Conservation (phyloP, 2,888 invertebrate genomes). For the Melanargia galathea region DNA sequence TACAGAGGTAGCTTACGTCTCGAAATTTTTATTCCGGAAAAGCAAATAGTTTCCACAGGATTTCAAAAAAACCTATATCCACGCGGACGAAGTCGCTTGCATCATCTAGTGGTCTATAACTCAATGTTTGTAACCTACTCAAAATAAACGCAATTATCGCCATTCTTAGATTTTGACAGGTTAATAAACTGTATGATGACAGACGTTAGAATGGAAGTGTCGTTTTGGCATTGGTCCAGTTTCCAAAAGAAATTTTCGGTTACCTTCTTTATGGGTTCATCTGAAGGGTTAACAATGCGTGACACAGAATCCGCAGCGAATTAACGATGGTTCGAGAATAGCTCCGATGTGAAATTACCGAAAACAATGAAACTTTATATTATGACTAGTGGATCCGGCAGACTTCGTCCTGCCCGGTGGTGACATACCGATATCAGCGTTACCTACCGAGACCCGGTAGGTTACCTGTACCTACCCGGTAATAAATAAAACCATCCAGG, state of each 20-base stretch:
- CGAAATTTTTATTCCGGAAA: too few species aligned
- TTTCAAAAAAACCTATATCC: too few species aligned
- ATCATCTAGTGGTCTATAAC: too few species aligned
- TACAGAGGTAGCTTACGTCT: too few species aligned
- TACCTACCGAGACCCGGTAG: too few species aligned
- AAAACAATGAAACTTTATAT: slow-evolving; percentile 1
- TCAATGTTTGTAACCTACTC: neutral
- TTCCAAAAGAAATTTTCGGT: slow-evolving; percentile 26
- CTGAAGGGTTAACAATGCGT: slow-evolving; percentile 35
- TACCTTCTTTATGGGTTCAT: slow-evolving; percentile 29
- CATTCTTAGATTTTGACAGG: slow-evolving; percentile 20
- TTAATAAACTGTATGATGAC: slow-evolving; percentile 21
- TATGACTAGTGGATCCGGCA: neutral
- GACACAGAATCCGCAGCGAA: slow-evolving; percentile 32
- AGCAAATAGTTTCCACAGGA: too few species aligned
- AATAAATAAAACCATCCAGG: too few species aligned
- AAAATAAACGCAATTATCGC: slow-evolving; percentile 27
- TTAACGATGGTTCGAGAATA: slow-evolving; percentile 22
- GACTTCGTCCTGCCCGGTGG: too few species aligned
- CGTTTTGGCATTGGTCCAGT: slow-evolving; percentile 35
- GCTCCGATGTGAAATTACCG: slow-evolving; percentile 9
- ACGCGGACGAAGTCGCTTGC: too few species aligned
- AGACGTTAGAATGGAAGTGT: slow-evolving; percentile 24
- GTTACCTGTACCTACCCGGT: too few species aligned
- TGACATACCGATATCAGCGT: too few species aligned